Evolutionary conservation across 2,888 invertebrate genomes (phyloP), one percentile per base, ranked within the genome.

Genomic region (Aromia moschata): DNA sequence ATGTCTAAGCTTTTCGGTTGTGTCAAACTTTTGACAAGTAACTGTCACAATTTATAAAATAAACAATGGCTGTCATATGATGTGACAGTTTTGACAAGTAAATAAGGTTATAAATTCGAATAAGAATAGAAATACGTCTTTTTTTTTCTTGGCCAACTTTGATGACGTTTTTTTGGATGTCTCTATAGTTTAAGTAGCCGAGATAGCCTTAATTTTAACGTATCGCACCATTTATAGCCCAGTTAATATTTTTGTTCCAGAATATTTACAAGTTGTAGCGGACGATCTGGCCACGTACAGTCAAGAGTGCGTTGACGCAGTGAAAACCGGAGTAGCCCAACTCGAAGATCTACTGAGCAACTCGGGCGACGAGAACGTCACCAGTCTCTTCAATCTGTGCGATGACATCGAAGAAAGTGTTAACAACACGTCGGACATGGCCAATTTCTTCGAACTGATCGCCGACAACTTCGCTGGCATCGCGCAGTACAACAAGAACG

Each of bases 401-500:
- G 86, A 89, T 71, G 87, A 89, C 0, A 84, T 94, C 46, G 84
- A 88, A 65, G 80, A 84, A 5, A 86, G 87, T 0, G 80, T 86
- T 10, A 77, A 83, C 0, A 85, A 84, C 62, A 66, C 64, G 1
- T 81, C 87, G 33, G 93, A 94, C 73, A 84, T 94, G n/a, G 84
- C 89, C 1, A 94, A 89, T 75, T 87, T 98, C 55, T 93, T 89
- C 76, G 90, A 89, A 76, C 86, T 86, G 10, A 79, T 97, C 36
- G 91, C 95, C 0, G 87, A 89, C 44, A 91, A 93, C 79, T 93
- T 97, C 79, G 95, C 94, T 47, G 93, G 89, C 33, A 86, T 96
- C 30, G 96, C 96, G 0, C 97, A 98, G 74, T 97, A 97, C 77
- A 96, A 96, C 78, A 92, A 92, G 74, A 96, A 96, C 74, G 95